phyloP scores from a whole-genome alignment of 2,888 invertebrate genomes.

The Allolobophora icterica region DNA sequence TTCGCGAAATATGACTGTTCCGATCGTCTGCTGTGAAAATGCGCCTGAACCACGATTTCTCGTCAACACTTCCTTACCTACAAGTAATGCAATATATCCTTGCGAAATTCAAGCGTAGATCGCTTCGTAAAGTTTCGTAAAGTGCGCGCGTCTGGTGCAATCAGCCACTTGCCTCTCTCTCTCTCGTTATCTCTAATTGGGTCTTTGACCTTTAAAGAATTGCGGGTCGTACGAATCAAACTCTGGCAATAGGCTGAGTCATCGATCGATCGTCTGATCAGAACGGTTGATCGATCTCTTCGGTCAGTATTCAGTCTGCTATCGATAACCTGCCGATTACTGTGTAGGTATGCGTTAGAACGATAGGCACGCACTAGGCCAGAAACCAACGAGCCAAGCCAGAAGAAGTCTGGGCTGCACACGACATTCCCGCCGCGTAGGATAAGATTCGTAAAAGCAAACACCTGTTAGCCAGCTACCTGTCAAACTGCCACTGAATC shows the following conservation, averaged over 20 bases:
- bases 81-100: not conserved
- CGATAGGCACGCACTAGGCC: not conserved
- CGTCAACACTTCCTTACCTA: not conserved
- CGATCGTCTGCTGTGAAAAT: not conserved
- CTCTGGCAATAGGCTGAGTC: not conserved
- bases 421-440: not conserved
- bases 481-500: not conserved
- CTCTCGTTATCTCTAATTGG: too few species aligned
- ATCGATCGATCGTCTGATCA: not conserved
- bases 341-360: not conserved
- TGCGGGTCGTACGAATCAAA: not conserved
- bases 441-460: not conserved
- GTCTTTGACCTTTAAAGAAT: not conserved
- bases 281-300: conserved; percentile 9
- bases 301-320: not conserved
- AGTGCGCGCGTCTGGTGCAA: not conserved
- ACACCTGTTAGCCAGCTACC: not conserved
- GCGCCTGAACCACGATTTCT: too few species aligned
- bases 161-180: too few species aligned
- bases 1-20: not conserved
- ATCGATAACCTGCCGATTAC: not conserved
- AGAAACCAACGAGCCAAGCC: not conserved
- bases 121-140: not conserved
- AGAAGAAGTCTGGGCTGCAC: not conserved
- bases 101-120: not conserved